A percentile compares a stretch with the other conserved stretches of the same genome.
Conservation (phyloP, 1,140 invertebrate species). For the Bombus polaris region DNA sequence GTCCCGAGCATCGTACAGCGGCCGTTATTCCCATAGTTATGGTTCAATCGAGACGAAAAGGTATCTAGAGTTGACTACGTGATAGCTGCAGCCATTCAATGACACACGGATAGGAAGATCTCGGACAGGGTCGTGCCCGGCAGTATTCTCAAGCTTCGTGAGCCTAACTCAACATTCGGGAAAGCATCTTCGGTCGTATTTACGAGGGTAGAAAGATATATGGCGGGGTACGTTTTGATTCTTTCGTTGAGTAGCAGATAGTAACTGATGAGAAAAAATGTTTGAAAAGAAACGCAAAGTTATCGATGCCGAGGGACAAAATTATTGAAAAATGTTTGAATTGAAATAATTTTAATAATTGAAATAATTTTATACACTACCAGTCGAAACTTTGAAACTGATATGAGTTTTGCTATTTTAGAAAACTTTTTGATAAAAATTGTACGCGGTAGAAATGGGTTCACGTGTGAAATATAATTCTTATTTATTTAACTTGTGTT, state of each 20-base stretch:
- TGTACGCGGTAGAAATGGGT: too few species aligned
- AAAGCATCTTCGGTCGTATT: not conserved
- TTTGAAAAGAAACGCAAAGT: too few species aligned
- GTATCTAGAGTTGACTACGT: constrained; percentile 78
- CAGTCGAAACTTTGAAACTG: not conserved
- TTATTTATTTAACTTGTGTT: not conserved
- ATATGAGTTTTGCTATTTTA: not conserved
- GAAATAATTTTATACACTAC: not conserved
- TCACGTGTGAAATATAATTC: too few species aligned
- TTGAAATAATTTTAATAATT: not conserved
- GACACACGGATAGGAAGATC: constrained; percentile 1
- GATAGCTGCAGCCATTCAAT: constrained; percentile 33
- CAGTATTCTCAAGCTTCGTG: not conserved
- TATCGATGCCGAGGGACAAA: too few species aligned
- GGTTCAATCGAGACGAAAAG: constrained; percentile 83
- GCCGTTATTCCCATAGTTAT: constrained; percentile 83
- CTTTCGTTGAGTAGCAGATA: not conserved
- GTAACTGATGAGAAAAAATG: not conserved
- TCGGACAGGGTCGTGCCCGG: constrained; percentile 3
- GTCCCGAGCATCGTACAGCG: constrained; percentile 81
- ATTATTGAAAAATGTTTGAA: not conserved
- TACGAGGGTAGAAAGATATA: not conserved
- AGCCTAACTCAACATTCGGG: not conserved
- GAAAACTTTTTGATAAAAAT: not conserved
- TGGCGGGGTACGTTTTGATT: not conserved